Conservation (phyloP, 2,888 invertebrate species). For the Operophtera brumata region DNA sequence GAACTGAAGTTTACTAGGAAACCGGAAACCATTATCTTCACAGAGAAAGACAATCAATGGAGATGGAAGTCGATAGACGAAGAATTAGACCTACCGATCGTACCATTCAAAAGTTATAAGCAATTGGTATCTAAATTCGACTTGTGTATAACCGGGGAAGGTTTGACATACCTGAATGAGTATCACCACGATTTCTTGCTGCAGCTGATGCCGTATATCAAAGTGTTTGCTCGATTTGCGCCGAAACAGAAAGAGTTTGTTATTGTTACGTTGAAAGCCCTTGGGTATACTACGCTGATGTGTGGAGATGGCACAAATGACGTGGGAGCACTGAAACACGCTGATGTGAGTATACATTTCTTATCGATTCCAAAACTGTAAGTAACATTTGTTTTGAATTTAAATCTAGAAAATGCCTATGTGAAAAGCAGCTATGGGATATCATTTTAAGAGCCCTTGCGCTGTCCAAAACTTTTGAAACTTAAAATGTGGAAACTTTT, state of each 20-base stretch:
- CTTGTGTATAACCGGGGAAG: slow-evolving; percentile 97
- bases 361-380: background rate
- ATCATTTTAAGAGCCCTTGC: too few species aligned
- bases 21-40: slow-evolving; percentile 83
- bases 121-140: slow-evolving; percentile 88
- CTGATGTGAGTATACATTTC: slow-evolving; percentile 86
- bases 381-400: background rate
- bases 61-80: slow-evolving; percentile 89
- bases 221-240: slow-evolving; percentile 97
- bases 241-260: slow-evolving; percentile 99
- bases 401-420: too few species aligned
- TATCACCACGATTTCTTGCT: slow-evolving; percentile 83
- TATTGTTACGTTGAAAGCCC: slow-evolving; percentile 91
- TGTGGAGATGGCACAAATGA: slow-evolving; percentile 99
- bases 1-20: slow-evolving; percentile 94
- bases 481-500: too few species aligned
- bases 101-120: slow-evolving; percentile 69
- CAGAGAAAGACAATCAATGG: slow-evolving; percentile 79
- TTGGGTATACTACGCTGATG: slow-evolving; percentile 97
- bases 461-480: too few species aligned
- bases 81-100: slow-evolving; percentile 77
- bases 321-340: slow-evolving; percentile 99
- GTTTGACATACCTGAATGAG: slow-evolving; percentile 85
- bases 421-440: too few species aligned
- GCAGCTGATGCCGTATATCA: slow-evolving; percentile 90